Evolutionary conservation across 2,888 invertebrate species (phyloP), one percentile per base, ranked within the genome.

Genomic region (Cephus pygmeus): DNA sequence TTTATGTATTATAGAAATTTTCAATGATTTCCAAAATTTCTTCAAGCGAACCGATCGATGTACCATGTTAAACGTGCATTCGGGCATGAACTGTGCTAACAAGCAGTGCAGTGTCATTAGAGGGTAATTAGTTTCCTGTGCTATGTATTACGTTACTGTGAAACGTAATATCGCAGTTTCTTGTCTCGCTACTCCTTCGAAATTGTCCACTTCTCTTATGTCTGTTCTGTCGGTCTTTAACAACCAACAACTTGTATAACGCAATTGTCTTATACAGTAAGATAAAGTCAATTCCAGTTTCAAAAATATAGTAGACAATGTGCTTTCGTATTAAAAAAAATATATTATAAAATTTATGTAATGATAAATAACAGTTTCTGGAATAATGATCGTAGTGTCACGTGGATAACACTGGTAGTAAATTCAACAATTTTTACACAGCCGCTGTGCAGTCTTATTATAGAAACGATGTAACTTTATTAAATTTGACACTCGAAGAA

Each of bases 401-500:
- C 23, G 9, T 9, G 9, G 23, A 56, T 56, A 56, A 23, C 2
- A 23, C 56, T 56, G 56, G 6, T 23, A 23, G 2, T 23, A 56
- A 23, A 56, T 56, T 56, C 56, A 56, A 23, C 1, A 6, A 56
- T 9, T 23, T 56, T 56, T 56, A 23, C 23, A 56, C 56, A 56
- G 23, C 23, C 71, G 33, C 71, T 71, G 33, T 33, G 31, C 12
- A 79, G 81, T 33, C 75, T 77, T 77, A 76, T 78, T 77, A 73
- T 73, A n/a, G 33, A 76, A 71, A 73, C 73, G 56, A 73, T 75
- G 77, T 56, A 68, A 76, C 84, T 85, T 91, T 90, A 91, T 91
- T 88, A 88, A 90, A 91, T 91, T 91, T 91, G 91, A 91, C 91
- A 91, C 90, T 91, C 84, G 85, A 90, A 90, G 89, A 90, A 91